A percentile compares a stretch with the other conserved stretches of the same genome.
Conservation (phyloP, 2,888 invertebrate genomes). For the Altica lythri region DNA sequence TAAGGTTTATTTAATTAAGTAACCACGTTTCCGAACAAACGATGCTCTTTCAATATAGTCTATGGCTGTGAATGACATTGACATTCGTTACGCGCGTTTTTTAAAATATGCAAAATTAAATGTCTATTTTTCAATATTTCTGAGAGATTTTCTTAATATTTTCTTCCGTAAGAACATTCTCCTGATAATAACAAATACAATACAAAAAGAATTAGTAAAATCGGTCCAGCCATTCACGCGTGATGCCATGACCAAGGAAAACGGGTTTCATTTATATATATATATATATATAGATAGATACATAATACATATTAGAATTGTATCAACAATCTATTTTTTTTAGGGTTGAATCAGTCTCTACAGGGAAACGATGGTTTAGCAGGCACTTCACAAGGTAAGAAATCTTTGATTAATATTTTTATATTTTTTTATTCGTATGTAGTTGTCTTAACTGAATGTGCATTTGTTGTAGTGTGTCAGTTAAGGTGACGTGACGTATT, state of each 20-base stretch:
- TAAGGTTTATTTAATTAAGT: no score
- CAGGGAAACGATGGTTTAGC: constrained; percentile 71
- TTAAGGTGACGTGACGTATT: constrained; percentile 38
- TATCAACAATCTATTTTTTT: constrained; percentile 44
- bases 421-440: constrained; percentile 19
- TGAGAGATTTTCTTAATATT: no score
- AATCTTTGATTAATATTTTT: constrained; percentile 16
- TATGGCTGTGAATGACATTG: no score
- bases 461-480: constrained; percentile 38
- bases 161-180: no score
- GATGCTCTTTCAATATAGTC: no score
- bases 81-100: no score
- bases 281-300: no score
- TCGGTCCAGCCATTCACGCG: background rate
- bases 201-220: background rate
- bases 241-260: background rate
- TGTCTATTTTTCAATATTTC: no score
- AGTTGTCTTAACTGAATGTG: constrained; percentile 41
- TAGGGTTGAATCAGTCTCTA: constrained; percentile 66
- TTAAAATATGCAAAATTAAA: no score
- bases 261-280: no score
- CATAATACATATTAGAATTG: background rate
- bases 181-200: background rate
- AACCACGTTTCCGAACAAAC: no score
- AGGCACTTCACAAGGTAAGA: constrained; percentile 86